Base-by-base conservation (phyloP, 2,888 invertebrate genomes). In the Synanthedon formicaeformis region DNA sequence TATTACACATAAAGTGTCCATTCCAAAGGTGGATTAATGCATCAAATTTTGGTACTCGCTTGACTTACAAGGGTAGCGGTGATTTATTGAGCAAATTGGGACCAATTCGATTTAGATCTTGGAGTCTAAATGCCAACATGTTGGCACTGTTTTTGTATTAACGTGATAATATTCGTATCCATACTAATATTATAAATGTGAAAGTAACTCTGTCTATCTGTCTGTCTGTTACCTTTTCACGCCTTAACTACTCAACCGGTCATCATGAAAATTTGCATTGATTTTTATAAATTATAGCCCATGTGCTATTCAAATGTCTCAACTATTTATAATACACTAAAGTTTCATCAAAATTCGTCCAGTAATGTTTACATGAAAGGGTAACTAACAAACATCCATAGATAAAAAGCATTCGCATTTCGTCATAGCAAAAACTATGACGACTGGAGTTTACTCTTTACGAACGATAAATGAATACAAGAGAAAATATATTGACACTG, bases 51-150 rank as follows among this genome's bases (percentile, higher is more conserved):
- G 41, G 48, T 45, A 40, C 50, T 40, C 34, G 50, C 53, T 53
- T 51, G 51, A 49, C 52, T 55, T 53, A 57, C 56, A 54, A 55
- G 56, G 53, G 53, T 54, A 51, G 48, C n/a, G 40, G 55, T 53
- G 57, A 58, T 58, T 57, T 57, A 58, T 57, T 57, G 53, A 57
- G 51, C 53, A 55, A 56, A 55, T 56, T 55, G 55, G 52, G 51
- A 52, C 50, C 55, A 54, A 56, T 57, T 57, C 53, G 53, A 57
- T 57, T 57, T 49, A 49, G 52, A 41, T 40, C 48, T 34, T 48
- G 53, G 48, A 51, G 51, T 53, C 52, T 50, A 13, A 23, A 41
- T 41, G 41, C 13, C 41, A 41, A 41, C 23, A 41, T 13, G 45
- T 45, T 45, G n/a, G 45, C n/a, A 45, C 34, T 34, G 34, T 1